Conservation (phyloP, 2,888 invertebrate species). For the Drosophila suboccidentalis region DNA sequence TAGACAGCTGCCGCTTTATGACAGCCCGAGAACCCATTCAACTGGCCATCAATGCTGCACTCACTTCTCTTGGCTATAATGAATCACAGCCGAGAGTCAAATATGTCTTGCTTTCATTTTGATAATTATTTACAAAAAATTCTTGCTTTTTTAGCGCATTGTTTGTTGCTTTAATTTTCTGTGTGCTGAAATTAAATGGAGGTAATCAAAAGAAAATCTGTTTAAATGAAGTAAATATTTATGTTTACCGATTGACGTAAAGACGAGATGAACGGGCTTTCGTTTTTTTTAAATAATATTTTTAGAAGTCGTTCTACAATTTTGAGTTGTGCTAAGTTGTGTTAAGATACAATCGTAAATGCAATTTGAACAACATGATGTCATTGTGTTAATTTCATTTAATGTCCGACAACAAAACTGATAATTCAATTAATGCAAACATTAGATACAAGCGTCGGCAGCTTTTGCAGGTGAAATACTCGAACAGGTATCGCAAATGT, state of each 20-base stretch:
- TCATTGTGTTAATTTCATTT: slow-evolving; percentile 53
- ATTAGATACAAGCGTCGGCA: slow-evolving; percentile 41
- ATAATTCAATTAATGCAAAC: slow-evolving; percentile 78
- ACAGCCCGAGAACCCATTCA: slow-evolving; percentile 36
- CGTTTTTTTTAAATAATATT: neutral
- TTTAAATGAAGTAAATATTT: slow-evolving; percentile 35
- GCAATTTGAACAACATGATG: slow-evolving; percentile 57
- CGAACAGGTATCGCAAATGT: slow-evolving; percentile 40
- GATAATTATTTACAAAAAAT: slow-evolving; percentile 66
- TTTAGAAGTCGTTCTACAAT: neutral
- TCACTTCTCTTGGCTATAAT: slow-evolving; percentile 42
- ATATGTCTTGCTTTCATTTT: slow-evolving; percentile 39
- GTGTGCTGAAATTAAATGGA: slow-evolving; percentile 54
- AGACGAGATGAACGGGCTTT: neutral
- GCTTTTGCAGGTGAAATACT: slow-evolving; percentile 21
- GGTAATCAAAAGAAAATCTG: slow-evolving; percentile 50
- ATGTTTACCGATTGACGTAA: slow-evolving; percentile 16
- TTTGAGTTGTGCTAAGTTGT: neutral
- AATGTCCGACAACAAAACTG: slow-evolving; percentile 48
- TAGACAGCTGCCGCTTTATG: slow-evolving; percentile 64
- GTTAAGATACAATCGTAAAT: slow-evolving; percentile 15
- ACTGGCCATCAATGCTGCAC: slow-evolving; percentile 46
- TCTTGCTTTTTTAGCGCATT: slow-evolving; percentile 55
- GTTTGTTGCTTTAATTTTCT: slow-evolving; percentile 63
- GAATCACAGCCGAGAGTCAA: slow-evolving; percentile 41